Evolutionary conservation across 1,140 invertebrate genomes (phyloP), one percentile per base, ranked within the genome.

Genomic region (Ericerus pela): DNA sequence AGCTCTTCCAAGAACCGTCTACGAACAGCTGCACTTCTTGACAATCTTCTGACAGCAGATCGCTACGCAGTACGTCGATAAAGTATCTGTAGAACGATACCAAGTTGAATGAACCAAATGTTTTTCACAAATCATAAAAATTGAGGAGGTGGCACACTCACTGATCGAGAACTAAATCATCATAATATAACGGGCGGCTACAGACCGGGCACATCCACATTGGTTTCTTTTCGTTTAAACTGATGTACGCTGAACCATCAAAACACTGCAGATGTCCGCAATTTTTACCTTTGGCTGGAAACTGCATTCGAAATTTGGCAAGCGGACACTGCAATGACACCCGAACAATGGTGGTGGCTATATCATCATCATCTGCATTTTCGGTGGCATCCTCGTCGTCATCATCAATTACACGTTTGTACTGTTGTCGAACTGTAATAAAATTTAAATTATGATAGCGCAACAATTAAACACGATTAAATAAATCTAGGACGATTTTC

Each of bases 191-290:
- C 8, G 54, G 2, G 64, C 89, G 89, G 69, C 97, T 89, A 73
- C 95, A 99, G 4, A 98, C 92, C 1, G 95, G 94, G 75, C 96
- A 99, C 59, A 85, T 83, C 96, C 96, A 99, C 1, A 91, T 96
- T 20, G 95, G 92, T 67, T 96, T 97, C 33, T 90, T 79, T 70
- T 99, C 96, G 69, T 98, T 98, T 95, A 99, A 98, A 78, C 92
- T 88, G 55, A 99, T 74, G 72, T 88, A 98, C 30, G 94, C 74
- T 3, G 80, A 84, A 0, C 93, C 92, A 74, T 99, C 96, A 68
- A 99, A 99, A 73, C 95, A 98, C 69, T 99, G 95, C 53, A 99
- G 73, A 76, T 99, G 96, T 24, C 79, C 80, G 68, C 96, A 99
- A 0, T 86, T 87, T 12, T 79, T 83, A 0, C 93, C 76, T 43